Base-by-base conservation (phyloP, 2,888 invertebrate genomes). In the Ormyrus nitidulus region DNA sequence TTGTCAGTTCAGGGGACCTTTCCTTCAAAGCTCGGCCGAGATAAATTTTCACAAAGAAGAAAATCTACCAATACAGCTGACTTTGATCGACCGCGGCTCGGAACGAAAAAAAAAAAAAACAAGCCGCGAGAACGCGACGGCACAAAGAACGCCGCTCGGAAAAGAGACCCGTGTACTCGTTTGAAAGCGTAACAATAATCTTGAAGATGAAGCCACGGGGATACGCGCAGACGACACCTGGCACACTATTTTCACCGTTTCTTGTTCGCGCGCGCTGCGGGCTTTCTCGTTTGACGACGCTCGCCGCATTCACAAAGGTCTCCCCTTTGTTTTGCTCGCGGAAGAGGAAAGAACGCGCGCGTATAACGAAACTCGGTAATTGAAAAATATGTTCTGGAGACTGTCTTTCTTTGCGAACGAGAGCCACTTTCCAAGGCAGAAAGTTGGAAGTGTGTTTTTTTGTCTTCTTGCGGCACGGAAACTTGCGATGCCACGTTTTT, bases 111-210 rank as follows among this genome's bases (percentile, higher is more conserved):
- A 19, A 19, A 19, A 19, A 19, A 19, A 19, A 65, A 73, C 13
- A 62, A 61, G 0, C 9, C 64, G 46, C 7, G 34, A 65, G 65
- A 19, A 11, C 8, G 34, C 13, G 9, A 71, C 13, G 6, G 46
- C 44, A 7, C 5, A 19, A 19, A 58, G n/a, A 6, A 65, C 9
- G 64, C 11, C 34, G 34, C 34, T 4, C 34, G 34, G 34, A 34
- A 34, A 34, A 34, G 34, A 34, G 34, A 34, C 4, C 4, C 4
- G 4, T 4, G 4, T 34, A 4, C 34, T 34, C 3, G 34, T 2
- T 34, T 34, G 34, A 72, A 65, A 34, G 49, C 59, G 44, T 59
- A 75, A 75, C 58, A 66, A 75, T 75, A 75, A 66, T 66, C 51
- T 59, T 66, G 48, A 74, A 19, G 66, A 59, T 49, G 10, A 6